Conservation (phyloP, 2,888 invertebrate species). For the Desoria tigrina region DNA sequence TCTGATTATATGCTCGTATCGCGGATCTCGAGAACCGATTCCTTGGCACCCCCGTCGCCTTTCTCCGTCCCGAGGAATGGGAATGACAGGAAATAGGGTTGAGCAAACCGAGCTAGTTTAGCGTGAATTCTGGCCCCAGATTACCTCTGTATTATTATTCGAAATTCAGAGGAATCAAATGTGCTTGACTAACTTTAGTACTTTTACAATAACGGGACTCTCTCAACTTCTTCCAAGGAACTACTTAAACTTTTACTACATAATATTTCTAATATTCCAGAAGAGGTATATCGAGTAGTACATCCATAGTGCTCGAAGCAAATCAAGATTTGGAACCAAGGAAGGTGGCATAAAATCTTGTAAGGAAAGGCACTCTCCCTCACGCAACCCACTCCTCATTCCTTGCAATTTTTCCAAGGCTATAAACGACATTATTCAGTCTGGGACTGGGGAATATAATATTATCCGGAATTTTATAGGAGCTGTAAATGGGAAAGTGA, state of each 20-base stretch:
- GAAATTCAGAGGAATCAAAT: too few species aligned
- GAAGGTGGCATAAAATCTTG: constrained; percentile 13
- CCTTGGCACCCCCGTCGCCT: constrained; percentile 18
- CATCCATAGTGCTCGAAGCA: too few species aligned
- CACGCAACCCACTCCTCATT: background rate
- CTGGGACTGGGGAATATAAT: background rate
- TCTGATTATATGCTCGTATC: constrained; percentile 24
- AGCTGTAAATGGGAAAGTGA: background rate
- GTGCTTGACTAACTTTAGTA: too few species aligned
- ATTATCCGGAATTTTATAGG: background rate
- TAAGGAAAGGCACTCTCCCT: background rate
- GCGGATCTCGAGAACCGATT: constrained; percentile 12
- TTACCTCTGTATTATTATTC: too few species aligned
- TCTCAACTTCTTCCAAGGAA: too few species aligned
- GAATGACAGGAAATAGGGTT: constrained; percentile 20
- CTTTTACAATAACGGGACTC: too few species aligned
- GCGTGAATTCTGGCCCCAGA: too few species aligned
- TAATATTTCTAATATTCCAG: too few species aligned
- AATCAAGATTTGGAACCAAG: constrained; percentile 11
- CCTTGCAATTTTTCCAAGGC: background rate
- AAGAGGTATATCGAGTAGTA: too few species aligned
- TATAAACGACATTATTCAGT: background rate
- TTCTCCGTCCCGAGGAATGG: background rate
- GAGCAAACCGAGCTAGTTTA: constrained; percentile 1
- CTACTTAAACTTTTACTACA: too few species aligned